phyloP scores from a whole-genome alignment of 2,888 invertebrate species.

The Machimus atricapillus region DNA sequence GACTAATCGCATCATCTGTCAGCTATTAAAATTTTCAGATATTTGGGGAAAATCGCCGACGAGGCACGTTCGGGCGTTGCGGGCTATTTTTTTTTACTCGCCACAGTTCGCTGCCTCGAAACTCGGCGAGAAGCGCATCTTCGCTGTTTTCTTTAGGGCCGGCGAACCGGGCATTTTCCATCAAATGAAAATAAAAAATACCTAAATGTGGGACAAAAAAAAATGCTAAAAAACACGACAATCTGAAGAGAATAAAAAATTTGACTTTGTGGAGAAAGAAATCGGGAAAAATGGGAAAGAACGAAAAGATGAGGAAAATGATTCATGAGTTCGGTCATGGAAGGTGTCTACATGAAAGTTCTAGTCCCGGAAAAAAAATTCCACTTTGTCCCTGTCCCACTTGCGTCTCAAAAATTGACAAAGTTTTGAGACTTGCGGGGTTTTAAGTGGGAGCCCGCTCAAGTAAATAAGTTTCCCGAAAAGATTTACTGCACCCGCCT shows the following conservation, averaged over 20 bases:
- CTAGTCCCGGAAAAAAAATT: not conserved
- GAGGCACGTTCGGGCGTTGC: conserved; percentile 19
- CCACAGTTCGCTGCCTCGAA: not conserved
- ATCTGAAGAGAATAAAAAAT: not conserved
- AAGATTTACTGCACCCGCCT: not conserved
- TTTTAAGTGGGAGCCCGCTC: not conserved
- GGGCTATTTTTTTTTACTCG: not conserved
- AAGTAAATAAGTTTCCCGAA: conserved; percentile 1
- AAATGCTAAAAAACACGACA: not conserved
- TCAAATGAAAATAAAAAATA: not conserved
- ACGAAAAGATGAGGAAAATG: not conserved
- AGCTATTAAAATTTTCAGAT: conserved; percentile 44
- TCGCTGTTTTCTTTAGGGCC: not conserved
- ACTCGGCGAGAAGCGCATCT: not conserved
- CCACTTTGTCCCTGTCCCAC: conserved; percentile 2
- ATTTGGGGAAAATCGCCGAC: conserved; percentile 11
- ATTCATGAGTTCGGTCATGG: not conserved
- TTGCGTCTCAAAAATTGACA: conserved; percentile 5
- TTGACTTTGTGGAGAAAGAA: not conserved
- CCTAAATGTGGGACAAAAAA: not conserved
- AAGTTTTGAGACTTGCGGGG: conserved; percentile 31
- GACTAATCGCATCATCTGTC: conserved; percentile 48
- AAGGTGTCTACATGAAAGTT: not conserved
- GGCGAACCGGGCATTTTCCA: not conserved
- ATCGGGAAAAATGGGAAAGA: not conserved